A percentile compares a stretch with the other conserved stretches of the same genome.
Evolutionary conservation across 2,113 vertebrate species (phyloP).

Genomic region (Nyctibius bracteatus): DNA sequence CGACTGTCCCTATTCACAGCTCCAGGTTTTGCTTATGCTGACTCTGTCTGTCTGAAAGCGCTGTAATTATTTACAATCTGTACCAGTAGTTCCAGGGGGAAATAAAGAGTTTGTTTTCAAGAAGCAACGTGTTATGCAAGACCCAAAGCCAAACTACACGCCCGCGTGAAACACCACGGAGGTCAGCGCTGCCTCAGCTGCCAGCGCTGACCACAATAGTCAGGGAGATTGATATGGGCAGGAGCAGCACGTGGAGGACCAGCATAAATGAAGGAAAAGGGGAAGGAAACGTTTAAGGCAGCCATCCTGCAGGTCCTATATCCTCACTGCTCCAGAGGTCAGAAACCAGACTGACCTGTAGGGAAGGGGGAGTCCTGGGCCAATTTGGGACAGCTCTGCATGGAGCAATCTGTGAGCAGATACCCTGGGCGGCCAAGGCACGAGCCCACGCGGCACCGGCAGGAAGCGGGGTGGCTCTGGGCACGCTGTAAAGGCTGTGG

Average conservation of each 20-base stretch:
- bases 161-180: not conserved
- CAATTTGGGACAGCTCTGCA: not conserved
- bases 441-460: fast-evolving
- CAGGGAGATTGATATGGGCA: fast-evolving
- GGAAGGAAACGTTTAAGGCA: not conserved
- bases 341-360: not conserved
- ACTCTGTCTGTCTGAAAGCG: not conserved
- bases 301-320: not conserved
- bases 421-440: not conserved
- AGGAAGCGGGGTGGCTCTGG: not conserved
- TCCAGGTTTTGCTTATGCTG: not conserved
- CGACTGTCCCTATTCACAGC: not conserved
- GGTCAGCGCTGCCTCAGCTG: not conserved
- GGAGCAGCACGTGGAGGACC: not conserved
- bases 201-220: not conserved
- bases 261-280: not conserved
- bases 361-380: not conserved
- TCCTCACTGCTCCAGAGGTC: not conserved
- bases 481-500: not conserved
- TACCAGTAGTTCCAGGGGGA: not conserved
- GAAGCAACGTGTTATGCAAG: not conserved
- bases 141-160: not conserved
- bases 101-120: not conserved
- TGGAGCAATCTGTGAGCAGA: not conserved
- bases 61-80: not conserved